These are phyloP conservation scores for Spodoptera picta DNA, from an alignment of 2,888 invertebrate genomes.

Conservation along the genomic window DNA sequence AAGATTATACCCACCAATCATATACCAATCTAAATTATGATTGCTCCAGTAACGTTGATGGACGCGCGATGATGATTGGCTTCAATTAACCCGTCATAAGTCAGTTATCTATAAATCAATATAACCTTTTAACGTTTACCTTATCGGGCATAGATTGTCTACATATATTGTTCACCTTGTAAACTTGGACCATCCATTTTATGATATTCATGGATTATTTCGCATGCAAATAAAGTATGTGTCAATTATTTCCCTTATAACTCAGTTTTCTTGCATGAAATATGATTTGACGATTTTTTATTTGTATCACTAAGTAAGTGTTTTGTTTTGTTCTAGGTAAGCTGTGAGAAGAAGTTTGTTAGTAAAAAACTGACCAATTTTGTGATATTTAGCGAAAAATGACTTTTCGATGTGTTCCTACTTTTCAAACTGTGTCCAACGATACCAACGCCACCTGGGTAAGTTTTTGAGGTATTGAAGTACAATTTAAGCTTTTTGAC, in stretches of 20 bases:
- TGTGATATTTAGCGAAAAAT: slow-evolving; percentile 77
- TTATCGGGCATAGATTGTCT: slow-evolving; percentile 25
- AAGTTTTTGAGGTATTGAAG: slow-evolving; percentile 72
- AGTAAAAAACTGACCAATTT: slow-evolving; percentile 66
- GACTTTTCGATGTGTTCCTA: slow-evolving; percentile 91
- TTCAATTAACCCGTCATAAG: slow-evolving; percentile 71
- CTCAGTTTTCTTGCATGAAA: no score
- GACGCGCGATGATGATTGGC: slow-evolving; percentile 64
- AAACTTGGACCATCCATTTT: neutral
- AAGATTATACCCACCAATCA: slow-evolving; percentile 59
- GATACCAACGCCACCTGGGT: slow-evolving; percentile 91
- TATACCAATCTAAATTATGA: slow-evolving; percentile 56
- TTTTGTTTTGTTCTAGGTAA: slow-evolving; percentile 91
- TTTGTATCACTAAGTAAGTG: slow-evolving; percentile 88
- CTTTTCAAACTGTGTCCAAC: slow-evolving; percentile 90
- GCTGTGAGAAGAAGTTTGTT: slow-evolving; percentile 87
- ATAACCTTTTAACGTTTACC: slow-evolving; percentile 48
- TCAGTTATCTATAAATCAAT: slow-evolving; percentile 72
- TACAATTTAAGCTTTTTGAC: slow-evolving; percentile 52
- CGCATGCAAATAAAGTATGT: neutral
- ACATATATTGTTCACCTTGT: slow-evolving; percentile 11
- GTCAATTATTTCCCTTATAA: neutral
- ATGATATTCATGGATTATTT: neutral
- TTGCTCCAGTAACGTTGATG: slow-evolving; percentile 51
- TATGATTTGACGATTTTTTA: slow-evolving; percentile 4